Conservation (phyloP, 1,140 invertebrate species). For the Nephotettix cincticeps region DNA sequence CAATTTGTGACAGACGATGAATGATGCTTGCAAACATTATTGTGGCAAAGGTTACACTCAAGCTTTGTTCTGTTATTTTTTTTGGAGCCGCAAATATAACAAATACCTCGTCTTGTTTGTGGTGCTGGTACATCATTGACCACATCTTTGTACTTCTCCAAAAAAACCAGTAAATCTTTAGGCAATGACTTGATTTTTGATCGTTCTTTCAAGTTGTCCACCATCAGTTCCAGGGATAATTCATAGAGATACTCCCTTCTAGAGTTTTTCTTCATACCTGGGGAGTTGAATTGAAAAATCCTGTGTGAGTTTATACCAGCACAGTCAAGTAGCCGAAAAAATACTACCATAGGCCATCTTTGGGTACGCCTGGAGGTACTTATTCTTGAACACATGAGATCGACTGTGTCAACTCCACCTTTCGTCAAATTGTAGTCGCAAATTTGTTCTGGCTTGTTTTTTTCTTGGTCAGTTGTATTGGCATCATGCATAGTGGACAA, state of each 20-base stretch:
- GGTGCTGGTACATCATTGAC: no score
- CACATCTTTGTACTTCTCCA: no score
- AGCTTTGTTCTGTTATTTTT: no score
- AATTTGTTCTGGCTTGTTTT: constrained; percentile 41
- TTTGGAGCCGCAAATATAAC: no score
- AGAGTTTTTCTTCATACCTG: neutral
- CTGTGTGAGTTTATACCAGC: constrained; percentile 32
- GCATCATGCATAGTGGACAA: constrained; percentile 43
- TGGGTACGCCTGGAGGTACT: constrained; percentile 17
- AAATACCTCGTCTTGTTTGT: no score
- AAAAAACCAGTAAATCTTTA: no score
- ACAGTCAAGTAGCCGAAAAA: constrained; percentile 41
- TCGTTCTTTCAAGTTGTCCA: neutral
- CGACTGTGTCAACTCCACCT: constrained; percentile 41
- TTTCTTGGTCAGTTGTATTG: constrained; percentile 32
- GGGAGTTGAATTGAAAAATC: neutral
- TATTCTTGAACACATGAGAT: constrained; percentile 40
- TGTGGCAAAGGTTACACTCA: no score
- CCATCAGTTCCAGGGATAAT: neutral
- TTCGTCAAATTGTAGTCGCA: constrained; percentile 42
- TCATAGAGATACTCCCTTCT: constrained; percentile 16
- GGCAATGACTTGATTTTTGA: constrained; percentile 6
- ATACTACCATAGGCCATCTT: constrained; percentile 42
- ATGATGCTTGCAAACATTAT: no score
- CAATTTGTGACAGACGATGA: no score